Evolutionary conservation across 2,888 invertebrate genomes (phyloP), one percentile per base, ranked within the genome.

Genomic region (Drosophila picticornis): DNA sequence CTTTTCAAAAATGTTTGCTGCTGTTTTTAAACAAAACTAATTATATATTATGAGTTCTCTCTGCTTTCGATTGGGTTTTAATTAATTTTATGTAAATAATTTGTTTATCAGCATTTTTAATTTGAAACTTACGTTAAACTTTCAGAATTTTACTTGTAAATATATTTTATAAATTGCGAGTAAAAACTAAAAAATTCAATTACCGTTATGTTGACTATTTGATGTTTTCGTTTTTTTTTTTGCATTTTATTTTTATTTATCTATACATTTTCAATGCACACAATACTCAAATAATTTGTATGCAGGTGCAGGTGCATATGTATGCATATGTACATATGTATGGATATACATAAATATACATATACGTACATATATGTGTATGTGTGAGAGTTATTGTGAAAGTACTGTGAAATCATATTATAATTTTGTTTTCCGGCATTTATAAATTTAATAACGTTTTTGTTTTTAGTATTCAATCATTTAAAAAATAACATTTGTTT

Each of bases 381-480:
- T 65, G 62, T 75, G 72, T 75, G 60, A 69, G 58, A 67, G 64
- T 77, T 78, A 43, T 73, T 81, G 79, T 77, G 78, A 83, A 76
- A 76, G 88, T 85, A 81, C 75, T 77, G 71, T 70, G 73, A 91
- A 88, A 91, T 89, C 72, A 88, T 83, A 86, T 22, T 68, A 61
- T 52, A 67, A 56, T 60, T 76, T 62, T 56, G 16, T 61, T 78
- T 73, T 66, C 19, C 55, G 34, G 60, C 46, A 58, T 64, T 81
- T 76, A 72, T 80, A 65, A 79, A 77, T 82, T 80, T 73, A 75
- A 67, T 84, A 64, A 70, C 65, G 67, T 65, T 66, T 75, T 58
- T 53, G 63, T 59, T 52, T 43, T 58, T 75, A 43, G 40, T 65
- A 71, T 58, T 58, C 64, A 72, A 69, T 69, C 34, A 38, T 63